phyloP scores from a whole-genome alignment of 2,888 invertebrate species.

The Eristalis tenax region DNA sequence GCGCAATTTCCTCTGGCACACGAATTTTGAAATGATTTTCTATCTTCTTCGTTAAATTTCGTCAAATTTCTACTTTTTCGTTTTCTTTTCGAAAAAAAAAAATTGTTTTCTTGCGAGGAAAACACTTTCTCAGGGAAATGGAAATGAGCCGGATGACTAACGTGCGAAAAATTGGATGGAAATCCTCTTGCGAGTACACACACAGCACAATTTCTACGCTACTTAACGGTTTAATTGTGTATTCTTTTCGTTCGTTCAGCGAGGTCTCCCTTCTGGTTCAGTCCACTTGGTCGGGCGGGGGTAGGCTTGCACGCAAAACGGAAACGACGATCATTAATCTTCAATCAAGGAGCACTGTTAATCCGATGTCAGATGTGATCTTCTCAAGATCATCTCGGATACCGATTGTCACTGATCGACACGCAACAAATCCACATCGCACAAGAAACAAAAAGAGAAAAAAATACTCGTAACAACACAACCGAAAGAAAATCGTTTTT shows the following conservation, averaged over 20 bases:
- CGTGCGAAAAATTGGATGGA: slow-evolving; percentile 37
- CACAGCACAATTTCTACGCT: slow-evolving; percentile 40
- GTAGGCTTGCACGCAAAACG: slow-evolving; percentile 53
- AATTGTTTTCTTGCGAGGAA: slow-evolving; percentile 38
- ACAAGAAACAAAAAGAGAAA: background rate
- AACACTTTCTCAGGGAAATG: slow-evolving; percentile 70
- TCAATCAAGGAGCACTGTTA: slow-evolving; percentile 41
- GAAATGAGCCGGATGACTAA: slow-evolving; percentile 44
- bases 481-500: slow-evolving; percentile 25
- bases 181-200: background rate
- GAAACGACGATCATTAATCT: slow-evolving; percentile 38
- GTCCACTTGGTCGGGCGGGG: background rate
- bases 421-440: background rate
- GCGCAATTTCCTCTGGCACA: background rate
- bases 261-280: background rate
- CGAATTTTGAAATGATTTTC: background rate
- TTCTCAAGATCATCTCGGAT: slow-evolving; percentile 38
- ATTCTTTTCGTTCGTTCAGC: slow-evolving; percentile 10
- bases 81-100: slow-evolving; percentile 23
- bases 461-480: slow-evolving; percentile 6
- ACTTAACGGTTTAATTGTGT: slow-evolving; percentile 59
- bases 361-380: slow-evolving; percentile 19
- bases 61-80: background rate
- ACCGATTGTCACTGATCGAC: slow-evolving; percentile 38
- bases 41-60: background rate